phyloP scores from a whole-genome alignment of 2,888 invertebrate genomes.

The Aporophyla nigra region DNA sequence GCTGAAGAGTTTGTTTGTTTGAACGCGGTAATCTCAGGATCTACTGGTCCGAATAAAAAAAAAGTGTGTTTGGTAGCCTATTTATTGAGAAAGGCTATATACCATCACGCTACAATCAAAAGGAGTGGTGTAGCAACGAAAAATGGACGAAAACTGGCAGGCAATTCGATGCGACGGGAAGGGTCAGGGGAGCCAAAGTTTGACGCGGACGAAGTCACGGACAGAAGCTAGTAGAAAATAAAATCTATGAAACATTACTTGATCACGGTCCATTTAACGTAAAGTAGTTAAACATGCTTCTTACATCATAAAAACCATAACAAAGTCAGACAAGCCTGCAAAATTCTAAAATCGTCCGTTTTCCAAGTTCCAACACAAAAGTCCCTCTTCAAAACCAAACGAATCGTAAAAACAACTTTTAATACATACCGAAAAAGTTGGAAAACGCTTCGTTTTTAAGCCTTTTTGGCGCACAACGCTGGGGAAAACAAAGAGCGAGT shows the following conservation, averaged over 20 bases:
- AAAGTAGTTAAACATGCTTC: neutral
- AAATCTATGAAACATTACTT: neutral
- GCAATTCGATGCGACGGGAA: too few relatives aligned
- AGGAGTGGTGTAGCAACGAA: too few relatives aligned
- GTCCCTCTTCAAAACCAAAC: slow-evolving; percentile 29
- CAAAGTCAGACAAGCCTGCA: neutral
- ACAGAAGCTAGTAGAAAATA: too few relatives aligned
- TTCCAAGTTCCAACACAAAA: slow-evolving; percentile 20
- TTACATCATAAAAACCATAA: neutral
- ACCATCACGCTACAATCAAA: too few relatives aligned
- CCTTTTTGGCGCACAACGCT: slow-evolving; percentile 43
- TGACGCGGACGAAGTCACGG: too few relatives aligned
- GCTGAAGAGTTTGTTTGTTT: too few relatives aligned
- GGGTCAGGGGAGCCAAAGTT: too few relatives aligned
- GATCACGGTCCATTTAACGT: neutral
- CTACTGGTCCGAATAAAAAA: too few relatives aligned
- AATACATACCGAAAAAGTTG: slow-evolving; percentile 43
- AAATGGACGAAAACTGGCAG: too few relatives aligned
- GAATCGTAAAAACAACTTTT: slow-evolving; percentile 49
- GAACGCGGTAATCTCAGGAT: too few relatives aligned
- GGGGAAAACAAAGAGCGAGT: slow-evolving; percentile 53
- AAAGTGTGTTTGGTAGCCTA: too few relatives aligned
- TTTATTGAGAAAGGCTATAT: too few relatives aligned
- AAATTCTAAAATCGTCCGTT: slow-evolving; percentile 14
- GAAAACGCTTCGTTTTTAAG: slow-evolving; percentile 52